Conservation (phyloP, 2,113 vertebrate genomes). For the Pantherophis guttatus region DNA sequence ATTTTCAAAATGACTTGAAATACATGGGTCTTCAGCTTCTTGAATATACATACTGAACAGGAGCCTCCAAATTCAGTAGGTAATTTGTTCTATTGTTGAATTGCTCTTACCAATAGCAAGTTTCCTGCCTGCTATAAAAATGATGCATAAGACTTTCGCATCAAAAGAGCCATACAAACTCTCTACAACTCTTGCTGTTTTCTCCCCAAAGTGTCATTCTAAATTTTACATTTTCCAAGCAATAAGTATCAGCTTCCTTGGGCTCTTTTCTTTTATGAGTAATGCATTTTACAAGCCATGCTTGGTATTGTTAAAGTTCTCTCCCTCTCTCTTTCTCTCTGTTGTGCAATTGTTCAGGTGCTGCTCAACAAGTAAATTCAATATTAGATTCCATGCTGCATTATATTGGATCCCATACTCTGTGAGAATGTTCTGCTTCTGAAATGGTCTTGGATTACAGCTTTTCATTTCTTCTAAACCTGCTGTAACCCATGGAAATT, state of each 20-base stretch:
- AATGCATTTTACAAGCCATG: neutral
- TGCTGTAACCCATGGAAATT: neutral
- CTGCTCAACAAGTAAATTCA: neutral
- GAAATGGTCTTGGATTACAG: neutral
- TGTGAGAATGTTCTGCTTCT: neutral
- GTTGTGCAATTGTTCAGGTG: neutral
- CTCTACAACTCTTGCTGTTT: neutral
- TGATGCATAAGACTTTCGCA: neutral
- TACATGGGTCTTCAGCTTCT: neutral
- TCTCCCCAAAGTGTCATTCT: neutral
- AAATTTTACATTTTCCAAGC: neutral
- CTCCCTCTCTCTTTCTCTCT: neutral
- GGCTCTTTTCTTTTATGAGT: neutral
- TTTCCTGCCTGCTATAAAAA: neutral
- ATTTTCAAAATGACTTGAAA: neutral
- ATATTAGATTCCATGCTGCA: neutral
- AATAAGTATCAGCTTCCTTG: neutral
- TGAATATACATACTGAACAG: neutral
- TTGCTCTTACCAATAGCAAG: neutral
- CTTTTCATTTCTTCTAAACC: neutral
- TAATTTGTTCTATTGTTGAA: neutral
- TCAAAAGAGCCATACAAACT: neutral
- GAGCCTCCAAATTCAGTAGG: neutral
- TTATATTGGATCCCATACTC: neutral
- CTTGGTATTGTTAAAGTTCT: neutral